Base-by-base conservation (phyloP, 2,888 invertebrate species). In the Neria commutata region DNA sequence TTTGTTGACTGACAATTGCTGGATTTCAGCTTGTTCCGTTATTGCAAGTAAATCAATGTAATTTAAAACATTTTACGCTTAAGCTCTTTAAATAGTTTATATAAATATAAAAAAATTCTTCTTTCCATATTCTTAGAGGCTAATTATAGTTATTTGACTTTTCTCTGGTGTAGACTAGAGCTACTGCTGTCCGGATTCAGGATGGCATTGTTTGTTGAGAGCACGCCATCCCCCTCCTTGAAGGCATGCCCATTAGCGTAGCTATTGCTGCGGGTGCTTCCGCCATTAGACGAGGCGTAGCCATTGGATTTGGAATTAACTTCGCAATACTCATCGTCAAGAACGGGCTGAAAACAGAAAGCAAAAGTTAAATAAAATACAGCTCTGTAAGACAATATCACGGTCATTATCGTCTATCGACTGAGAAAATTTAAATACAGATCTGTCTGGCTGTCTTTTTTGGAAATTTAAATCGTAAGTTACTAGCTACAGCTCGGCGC, bases 271-370 rank as follows among this genome's bases (percentile, higher is more conserved):
- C 74, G 75, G 58, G 54, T 65, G 53, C 68, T 65, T 56, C 60
- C 75, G 58, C 82, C 80, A 56, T 78, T 78, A 21, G 64, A 49
- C 62, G n/a, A n/a, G n/a, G 68, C 52, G 54, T 67, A 77, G 19
- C 76, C 77, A 42, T 80, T 74, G 29, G 62, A 58, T 48, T 61
- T 60, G 26, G 33, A 45, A 50, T 40, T 56, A 67, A 65, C 64
- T 59, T 70, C 59, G 51, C 76, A 73, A 60, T 71, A 70, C 49
- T 83, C 82, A 58, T 84, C 84, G 26, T 86, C 89, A 77, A 89
- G 76, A n/a, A 91, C 86, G 64, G 90, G 87, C 90, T 90, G 84
- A 1, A 83, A 42, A 19, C n/a, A 14, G 21, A 14, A 37, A 37
- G 16, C 11, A 6, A 81, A 68, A 58, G n/a, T 37, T 14, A 37